Evolutionary conservation across 2,888 invertebrate genomes (phyloP).

Genomic region (Protophormia terraenovae): DNA sequence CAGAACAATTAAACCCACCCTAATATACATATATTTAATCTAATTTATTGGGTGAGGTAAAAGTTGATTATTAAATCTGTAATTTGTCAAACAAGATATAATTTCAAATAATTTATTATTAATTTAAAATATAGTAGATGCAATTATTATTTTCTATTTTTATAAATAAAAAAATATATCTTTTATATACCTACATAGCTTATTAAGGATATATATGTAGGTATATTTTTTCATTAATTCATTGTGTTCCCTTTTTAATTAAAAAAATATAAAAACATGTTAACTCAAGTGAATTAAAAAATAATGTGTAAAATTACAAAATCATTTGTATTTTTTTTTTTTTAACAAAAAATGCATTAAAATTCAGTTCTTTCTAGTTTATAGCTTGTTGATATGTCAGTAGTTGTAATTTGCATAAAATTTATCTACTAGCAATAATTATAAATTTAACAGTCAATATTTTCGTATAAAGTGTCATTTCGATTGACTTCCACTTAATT

Average conservation of each 20-base stretch:
- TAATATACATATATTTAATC: too few relatives aligned
- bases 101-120: too few relatives aligned
- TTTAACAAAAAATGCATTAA: background rate
- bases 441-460: conserved; percentile 48
- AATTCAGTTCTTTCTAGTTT: conserved; percentile 25
- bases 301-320: background rate
- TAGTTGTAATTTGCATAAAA: conserved; percentile 52
- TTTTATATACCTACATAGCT: too few relatives aligned
- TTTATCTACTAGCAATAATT: conserved; percentile 41
- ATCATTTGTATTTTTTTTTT: background rate
- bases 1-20: too few relatives aligned
- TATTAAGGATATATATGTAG: too few relatives aligned
- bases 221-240: background rate
- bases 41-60: background rate
- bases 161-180: too few relatives aligned
- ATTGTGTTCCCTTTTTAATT: too few relatives aligned
- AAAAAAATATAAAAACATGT: too few relatives aligned
- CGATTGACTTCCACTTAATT: conserved; percentile 24
- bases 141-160: too few relatives aligned
- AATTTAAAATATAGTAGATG: too few relatives aligned
- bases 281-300: background rate
- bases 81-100: too few relatives aligned
- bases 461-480: conserved; percentile 31
- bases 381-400: conserved; percentile 55
- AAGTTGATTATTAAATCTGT: too few relatives aligned